phyloP scores from a whole-genome alignment of 2,113 vertebrate genomes.

The Boulengeromyrus knoepffleri region DNA sequence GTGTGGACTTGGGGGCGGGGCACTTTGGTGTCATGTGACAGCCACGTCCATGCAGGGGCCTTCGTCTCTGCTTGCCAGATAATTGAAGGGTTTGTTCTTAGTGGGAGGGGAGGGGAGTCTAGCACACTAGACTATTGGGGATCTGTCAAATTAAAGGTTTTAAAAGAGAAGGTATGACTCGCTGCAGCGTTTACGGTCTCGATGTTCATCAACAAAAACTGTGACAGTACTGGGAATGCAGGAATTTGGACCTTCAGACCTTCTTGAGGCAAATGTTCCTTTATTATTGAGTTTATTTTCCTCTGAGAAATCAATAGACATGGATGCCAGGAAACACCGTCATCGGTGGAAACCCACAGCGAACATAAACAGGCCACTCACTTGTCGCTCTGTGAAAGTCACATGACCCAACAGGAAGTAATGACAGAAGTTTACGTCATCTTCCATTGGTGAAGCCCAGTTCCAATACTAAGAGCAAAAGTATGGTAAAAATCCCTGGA shows the following conservation, averaged over 20 bases:
- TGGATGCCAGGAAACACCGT: neutral
- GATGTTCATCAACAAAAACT: neutral
- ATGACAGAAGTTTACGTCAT: neutral
- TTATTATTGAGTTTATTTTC: neutral
- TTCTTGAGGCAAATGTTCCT: neutral
- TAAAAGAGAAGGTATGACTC: neutral
- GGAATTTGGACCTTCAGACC: neutral
- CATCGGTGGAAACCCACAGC: neutral
- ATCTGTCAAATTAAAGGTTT: neutral
- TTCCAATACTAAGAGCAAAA: neutral
- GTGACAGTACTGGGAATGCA: neutral
- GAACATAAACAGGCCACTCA: neutral
- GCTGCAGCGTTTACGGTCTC: neutral
- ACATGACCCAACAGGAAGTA: neutral
- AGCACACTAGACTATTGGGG: neutral
- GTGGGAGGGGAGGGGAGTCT: neutral
- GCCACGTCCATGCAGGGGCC: neutral
- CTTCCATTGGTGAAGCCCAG: neutral
- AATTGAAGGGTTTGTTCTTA: neutral
- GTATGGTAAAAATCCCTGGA: neutral
- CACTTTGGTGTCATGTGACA: neutral
- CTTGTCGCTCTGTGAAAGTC: neutral
- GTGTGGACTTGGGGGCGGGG: neutral
- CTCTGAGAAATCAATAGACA: neutral
- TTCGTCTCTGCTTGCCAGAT: neutral